These are phyloP conservation scores for Steatornis caripensis DNA, from an alignment of 2,113 vertebrate genomes.

Conservation along the genomic window DNA sequence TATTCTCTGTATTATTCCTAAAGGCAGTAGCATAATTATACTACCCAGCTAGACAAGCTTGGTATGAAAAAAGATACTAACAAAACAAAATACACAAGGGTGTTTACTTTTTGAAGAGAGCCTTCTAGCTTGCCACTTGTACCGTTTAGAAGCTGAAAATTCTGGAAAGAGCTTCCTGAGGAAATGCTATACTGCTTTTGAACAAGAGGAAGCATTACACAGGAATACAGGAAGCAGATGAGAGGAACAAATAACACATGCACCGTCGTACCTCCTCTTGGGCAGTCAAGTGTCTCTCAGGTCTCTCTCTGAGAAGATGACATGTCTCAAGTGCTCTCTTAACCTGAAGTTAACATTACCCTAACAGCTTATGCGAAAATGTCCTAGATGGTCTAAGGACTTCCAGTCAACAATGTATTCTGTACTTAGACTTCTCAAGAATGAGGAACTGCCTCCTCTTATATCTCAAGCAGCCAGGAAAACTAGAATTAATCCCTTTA, in stretches of 20 bases:
- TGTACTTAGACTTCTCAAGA: background rate
- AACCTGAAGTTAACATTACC: background rate
- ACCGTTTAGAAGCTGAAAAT: background rate
- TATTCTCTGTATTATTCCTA: background rate
- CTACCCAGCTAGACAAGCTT: background rate
- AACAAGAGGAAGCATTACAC: background rate
- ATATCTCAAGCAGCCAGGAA: background rate
- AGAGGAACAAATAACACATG: background rate
- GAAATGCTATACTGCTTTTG: background rate
- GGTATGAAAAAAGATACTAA: background rate
- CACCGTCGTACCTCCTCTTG: background rate
- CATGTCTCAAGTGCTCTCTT: slow-evolving; percentile 22
- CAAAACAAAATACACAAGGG: background rate
- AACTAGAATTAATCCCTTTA: background rate
- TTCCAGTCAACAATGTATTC: background rate
- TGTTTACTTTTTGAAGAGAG: background rate
- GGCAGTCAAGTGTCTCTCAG: slow-evolving; percentile 9
- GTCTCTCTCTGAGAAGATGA: background rate
- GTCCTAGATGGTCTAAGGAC: background rate
- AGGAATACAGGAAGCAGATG: slow-evolving; percentile 7
- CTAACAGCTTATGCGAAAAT: background rate
- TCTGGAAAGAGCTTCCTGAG: background rate
- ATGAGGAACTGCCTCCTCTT: background rate
- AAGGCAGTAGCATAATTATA: background rate
- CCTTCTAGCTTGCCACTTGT: background rate